These are phyloP conservation scores for Petroica traversi DNA, from an alignment of 2,113 vertebrate species.

Conservation along the genomic window DNA sequence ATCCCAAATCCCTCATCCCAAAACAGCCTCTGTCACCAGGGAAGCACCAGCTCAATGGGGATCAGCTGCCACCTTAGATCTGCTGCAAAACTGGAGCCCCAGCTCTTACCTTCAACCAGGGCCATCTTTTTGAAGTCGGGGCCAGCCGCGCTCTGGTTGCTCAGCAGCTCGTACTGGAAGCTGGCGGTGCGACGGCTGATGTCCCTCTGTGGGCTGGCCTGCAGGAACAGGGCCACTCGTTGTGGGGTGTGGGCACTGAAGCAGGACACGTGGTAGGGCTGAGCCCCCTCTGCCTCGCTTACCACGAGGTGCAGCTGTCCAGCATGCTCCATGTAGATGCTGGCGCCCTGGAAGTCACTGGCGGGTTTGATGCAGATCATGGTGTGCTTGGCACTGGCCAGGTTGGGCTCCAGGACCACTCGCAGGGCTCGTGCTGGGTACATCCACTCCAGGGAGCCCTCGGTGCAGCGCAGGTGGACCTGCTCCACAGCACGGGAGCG, in stretches of 20 bases:
- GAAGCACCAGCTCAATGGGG: rapidly evolving
- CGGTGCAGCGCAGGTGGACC: slow-evolving; percentile 77
- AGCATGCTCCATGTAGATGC: slow-evolving; percentile 69
- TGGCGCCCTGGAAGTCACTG: slow-evolving; percentile 70
- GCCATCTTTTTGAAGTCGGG: not conserved
- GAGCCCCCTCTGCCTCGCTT: slow-evolving; percentile 19
- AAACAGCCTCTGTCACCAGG: not conserved
- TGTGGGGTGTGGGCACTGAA: slow-evolving; percentile 57
- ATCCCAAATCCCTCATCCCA: not conserved
- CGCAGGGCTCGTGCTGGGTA: slow-evolving; percentile 75
- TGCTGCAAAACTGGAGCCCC: not conserved
- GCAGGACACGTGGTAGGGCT: slow-evolving; percentile 70
- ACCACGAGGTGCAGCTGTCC: slow-evolving; percentile 72
- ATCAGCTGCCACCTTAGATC: not conserved
- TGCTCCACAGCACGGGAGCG: slow-evolving; percentile 73
- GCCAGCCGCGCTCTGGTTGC: slow-evolving; percentile 28
- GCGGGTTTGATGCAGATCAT: slow-evolving; percentile 76
- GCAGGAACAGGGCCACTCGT: slow-evolving; percentile 76
- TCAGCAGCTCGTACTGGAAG: slow-evolving; percentile 80
- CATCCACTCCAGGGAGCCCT: slow-evolving; percentile 78
- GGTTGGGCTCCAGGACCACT: slow-evolving; percentile 77
- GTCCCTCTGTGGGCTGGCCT: slow-evolving; percentile 71
- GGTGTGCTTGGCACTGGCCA: slow-evolving; percentile 45
- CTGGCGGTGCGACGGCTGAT: slow-evolving; percentile 68
- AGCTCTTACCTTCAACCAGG: slow-evolving; percentile 58